Base-by-base conservation (phyloP, 2,888 invertebrate genomes). In the Spilarctia lutea region DNA sequence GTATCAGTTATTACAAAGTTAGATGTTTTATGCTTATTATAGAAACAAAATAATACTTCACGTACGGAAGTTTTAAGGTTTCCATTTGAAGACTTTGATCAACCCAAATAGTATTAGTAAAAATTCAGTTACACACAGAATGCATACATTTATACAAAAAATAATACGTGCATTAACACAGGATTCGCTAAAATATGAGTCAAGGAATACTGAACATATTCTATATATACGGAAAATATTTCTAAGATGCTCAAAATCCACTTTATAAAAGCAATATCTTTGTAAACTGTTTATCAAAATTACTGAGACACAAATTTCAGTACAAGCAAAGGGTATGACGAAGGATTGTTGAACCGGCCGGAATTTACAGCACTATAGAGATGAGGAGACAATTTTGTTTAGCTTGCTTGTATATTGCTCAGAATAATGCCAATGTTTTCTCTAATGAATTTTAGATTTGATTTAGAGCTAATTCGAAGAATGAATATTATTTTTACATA, bases 201-300 rank as follows among this genome's bases (percentile, higher is more conserved):
- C 30, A 63, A 63, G 13, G 30, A 30, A 63, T 63, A 63, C 18
- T 63, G 3, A 63, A 30, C 30, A 30, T 7, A 30, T 63, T 66
- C 11, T 56, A 66, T n/a, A 39, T 39, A 39, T 11, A n/a, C 13
- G 4, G 24, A 24, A n/a, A 24, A n/a, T 35, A 13, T 33, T 68
- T 56, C n/a, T 35, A 69, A 69, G 35, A 69, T 16, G 56, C 35
- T 35, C 73, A 75, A 79, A 77, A 82, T 73, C 65, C 67, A 73
- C 79, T 84, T 85, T 39, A 66, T 65, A 68, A 68, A 65, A 24
- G 71, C 33, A 68, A 72, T 83, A 81, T 83, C 83, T 84, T 79
- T 77, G 75, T 72, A 75, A 81, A 75, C 80, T 74, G 83, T 80
- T 78, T 82, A 83, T 86, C 83, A 83, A 82, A 84, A 86, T 85